Evolutionary conservation across 2,797 vertebrate species (phyloP), one percentile per base, ranked within the genome.

Genomic region (Octomys mimax): DNA sequence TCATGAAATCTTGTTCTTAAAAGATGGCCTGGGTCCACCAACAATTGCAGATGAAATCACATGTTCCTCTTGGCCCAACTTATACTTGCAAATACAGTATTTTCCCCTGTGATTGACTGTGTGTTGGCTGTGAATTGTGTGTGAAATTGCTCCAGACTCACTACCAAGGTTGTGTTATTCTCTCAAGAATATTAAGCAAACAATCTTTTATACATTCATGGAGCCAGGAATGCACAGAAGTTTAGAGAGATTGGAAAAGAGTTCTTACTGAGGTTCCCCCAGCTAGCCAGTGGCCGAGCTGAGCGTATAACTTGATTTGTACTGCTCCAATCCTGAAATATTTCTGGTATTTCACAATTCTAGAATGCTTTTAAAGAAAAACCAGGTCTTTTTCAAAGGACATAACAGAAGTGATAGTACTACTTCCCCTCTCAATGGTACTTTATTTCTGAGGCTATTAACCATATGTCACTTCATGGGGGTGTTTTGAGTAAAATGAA

Each of bases 61-160:
- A 95, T 85, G 96, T 97, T 97, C 88, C 90, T 73, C 5, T 61
- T 68, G 61, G 61, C 14, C 19, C 95, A 87, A 86, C 95, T 83
- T 87, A 83, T 89, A 26, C 49, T 89, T 93, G 96, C 33, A 88
- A 86, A 92, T 94, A 93, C 18, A 61, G 64, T 90, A 5, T 91
- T 91, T 96, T 90, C 52, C 86, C 82, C 92, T 82, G 68, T 6
- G 64, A 85, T 11, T 89, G 62, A 83, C 62, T 81, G 68, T 83
- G 75, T 93, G 66, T 95, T 97, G 83, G 42, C 90, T 92, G 85
- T 92, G 78, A 96, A 86, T 89, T 73, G 71, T 39, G 2, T 68
- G 31, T 91, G 87, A 85, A 70, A 64, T 96, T 94, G 21, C 21
- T 94, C 54, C 57, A 66, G 33, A 66, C 26, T 91, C 26, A 31